A percentile compares a stretch with the other conserved stretches of the same genome.
These are phyloP conservation scores for Hetaerina titia DNA, from an alignment of 2,888 invertebrate species.

Conservation along the genomic window DNA sequence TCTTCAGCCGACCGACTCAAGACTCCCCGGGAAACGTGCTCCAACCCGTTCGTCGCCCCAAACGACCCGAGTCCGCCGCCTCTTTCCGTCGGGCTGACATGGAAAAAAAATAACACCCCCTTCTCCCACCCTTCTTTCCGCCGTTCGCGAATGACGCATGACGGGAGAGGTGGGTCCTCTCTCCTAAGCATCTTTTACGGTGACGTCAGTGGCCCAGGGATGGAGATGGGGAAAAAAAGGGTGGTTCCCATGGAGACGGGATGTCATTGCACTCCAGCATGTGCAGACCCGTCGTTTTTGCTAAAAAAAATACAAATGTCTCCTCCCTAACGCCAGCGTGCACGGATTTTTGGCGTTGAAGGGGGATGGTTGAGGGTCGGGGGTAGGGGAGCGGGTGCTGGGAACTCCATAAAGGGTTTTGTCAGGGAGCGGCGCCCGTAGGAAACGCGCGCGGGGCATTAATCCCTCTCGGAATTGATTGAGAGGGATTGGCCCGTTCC, in stretches of 20 bases:
- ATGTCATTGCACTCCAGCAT: slow-evolving; percentile 14
- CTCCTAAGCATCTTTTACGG: not conserved
- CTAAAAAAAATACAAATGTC: not conserved
- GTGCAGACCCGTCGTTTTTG: not conserved
- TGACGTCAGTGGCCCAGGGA: not conserved
- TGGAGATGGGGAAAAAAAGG: not conserved
- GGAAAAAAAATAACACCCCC: not conserved
- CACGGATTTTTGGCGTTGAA: not conserved
- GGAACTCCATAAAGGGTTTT: not conserved
- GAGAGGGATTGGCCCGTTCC: not conserved
- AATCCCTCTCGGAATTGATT: not conserved
- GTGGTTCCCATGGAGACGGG: not conserved
- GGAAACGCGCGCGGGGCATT: not conserved
- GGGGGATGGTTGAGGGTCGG: not conserved
- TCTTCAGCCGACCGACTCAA: not conserved
- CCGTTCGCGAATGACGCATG: not conserved
- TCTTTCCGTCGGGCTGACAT: not conserved
- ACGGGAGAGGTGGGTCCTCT: not conserved
- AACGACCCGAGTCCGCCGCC: not conserved
- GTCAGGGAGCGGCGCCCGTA: not conserved
- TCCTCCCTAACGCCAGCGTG: not conserved
- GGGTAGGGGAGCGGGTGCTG: not conserved
- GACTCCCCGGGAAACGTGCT: not conserved
- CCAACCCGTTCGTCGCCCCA: not conserved
- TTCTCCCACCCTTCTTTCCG: no score